Percentiles rank a stretch among this genome's conserved stretches.
Evolutionary conservation across 2,888 invertebrate species (phyloP).

Genomic region (Oligia fasciuncula): DNA sequence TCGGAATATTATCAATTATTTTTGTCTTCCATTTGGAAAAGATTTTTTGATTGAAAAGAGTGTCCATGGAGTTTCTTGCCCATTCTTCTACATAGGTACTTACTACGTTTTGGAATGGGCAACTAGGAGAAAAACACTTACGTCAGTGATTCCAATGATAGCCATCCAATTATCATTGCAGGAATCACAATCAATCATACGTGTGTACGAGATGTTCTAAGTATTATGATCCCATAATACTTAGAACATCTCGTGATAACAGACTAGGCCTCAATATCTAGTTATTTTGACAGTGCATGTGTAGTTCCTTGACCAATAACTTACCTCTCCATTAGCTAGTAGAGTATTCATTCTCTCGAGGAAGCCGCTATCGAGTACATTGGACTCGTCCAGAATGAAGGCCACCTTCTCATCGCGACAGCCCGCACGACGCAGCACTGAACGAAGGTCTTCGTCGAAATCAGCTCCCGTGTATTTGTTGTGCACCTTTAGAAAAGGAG

Average conservation of each 20-base stretch:
- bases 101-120: not conserved
- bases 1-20: not conserved
- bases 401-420: slow-evolving; percentile 99
- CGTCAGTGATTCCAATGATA: not conserved
- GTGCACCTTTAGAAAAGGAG: slow-evolving; percentile 92
- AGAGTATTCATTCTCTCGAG: slow-evolving; percentile 99
- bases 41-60: not conserved
- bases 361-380: slow-evolving; percentile 99
- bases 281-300: not conserved
- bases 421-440: slow-evolving; percentile 95
- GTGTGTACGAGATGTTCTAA: no score
- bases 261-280: not conserved
- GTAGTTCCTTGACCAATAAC: not conserved
- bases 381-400: slow-evolving; percentile 99
- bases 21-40: not conserved
- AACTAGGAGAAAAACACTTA: not conserved
- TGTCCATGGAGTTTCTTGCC: not conserved
- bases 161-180: not conserved
- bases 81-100: not conserved
- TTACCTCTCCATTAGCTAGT: slow-evolving; percentile 98
- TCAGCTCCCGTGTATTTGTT: slow-evolving; percentile 99
- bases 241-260: not conserved
- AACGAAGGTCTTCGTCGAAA: slow-evolving; percentile 99
- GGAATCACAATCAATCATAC: no score
- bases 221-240: not conserved